Percentiles rank a stretch among this genome's conserved stretches.
phyloP scores from a whole-genome alignment of 2,888 invertebrate species.

The Drosophila fungiperda region DNA sequence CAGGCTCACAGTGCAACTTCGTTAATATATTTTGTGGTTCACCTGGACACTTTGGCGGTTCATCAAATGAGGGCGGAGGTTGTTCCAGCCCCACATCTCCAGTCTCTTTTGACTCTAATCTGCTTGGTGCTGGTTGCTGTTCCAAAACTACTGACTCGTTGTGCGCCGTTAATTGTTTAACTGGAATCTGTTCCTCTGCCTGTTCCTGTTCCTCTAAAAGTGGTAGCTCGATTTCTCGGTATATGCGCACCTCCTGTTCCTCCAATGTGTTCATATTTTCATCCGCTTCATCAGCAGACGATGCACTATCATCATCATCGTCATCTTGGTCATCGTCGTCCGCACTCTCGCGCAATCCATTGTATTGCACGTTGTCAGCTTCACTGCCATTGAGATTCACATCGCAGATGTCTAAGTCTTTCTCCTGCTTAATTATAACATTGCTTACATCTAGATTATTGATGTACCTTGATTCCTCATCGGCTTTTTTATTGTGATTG shows the following conservation, averaged over 20 bases:
- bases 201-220: slow-evolving; percentile 31
- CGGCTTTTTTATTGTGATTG: slow-evolving; percentile 62
- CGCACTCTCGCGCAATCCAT: slow-evolving; percentile 44
- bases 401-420: slow-evolving; percentile 78
- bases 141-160: background rate
- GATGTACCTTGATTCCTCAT: slow-evolving; percentile 66
- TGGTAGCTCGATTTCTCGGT: slow-evolving; percentile 68
- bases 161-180: background rate
- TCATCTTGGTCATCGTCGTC: slow-evolving; percentile 24
- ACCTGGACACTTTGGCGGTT: background rate
- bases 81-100: background rate
- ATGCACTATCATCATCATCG: slow-evolving; percentile 50
- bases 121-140: background rate
- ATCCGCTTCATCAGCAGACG: slow-evolving; percentile 67
- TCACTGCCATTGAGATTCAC: slow-evolving; percentile 45
- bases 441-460: slow-evolving; percentile 77
- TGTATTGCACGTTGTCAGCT: slow-evolving; percentile 31
- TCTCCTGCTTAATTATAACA: slow-evolving; percentile 81
- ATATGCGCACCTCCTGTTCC: slow-evolving; percentile 57
- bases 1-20: background rate
- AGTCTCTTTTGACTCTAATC: background rate
- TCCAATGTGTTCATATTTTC: slow-evolving; percentile 54
- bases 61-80: background rate
- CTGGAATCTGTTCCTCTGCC: slow-evolving; percentile 21
- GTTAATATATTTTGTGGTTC: background rate